Base-by-base conservation (phyloP, 2,888 invertebrate genomes). In the Ochropacha duplaris region DNA sequence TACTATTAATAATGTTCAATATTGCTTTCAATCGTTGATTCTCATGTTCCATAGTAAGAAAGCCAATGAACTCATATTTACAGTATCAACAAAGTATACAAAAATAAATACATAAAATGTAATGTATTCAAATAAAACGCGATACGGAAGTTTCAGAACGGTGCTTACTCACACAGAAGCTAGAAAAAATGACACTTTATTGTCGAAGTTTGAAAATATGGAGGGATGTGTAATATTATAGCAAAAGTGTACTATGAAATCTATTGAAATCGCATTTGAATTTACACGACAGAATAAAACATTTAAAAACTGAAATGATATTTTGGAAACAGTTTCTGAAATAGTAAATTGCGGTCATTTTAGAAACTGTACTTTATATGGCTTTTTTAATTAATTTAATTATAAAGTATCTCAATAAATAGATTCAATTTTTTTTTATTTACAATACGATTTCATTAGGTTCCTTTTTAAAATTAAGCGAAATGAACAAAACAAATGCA, bases 21-120 rank as follows among this genome's bases (percentile, higher is more conserved):
- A 90, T 90, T 90, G 89, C 88, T 90, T 89, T 81, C 71, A 77
- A 76, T 88, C 83, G 83, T 84, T 87, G 85, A 84, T 78, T 79
- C 63, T 68, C 65, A 65, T 64, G 66, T 68, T 63, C 69, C 65
- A 59, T 62, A 54, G 54, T 34, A 52, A 22, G 4, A 31, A 31
- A 31, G 11, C 31, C 31, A 31, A 63, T 54, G 16, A 26, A 11
- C 22, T 19, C 31, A 34, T 65, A 68, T 59, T 73, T 65, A 56
- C 58, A 66, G 67, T 69, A 63, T 57, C 57, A 57, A 63, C 57
- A 55, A 55, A 55, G 57, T 64, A 65, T 5, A 63, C 58, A 62
- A 57, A 62, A 65, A 60, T 57, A n/a, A 54, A 59, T 52, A 50
- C 44, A 55, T 22, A 56, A 50, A 56, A 56, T 28, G 36, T n/a